Base-by-base conservation (phyloP, 2,888 invertebrate genomes). In the Rhaphigaster nebulosa region DNA sequence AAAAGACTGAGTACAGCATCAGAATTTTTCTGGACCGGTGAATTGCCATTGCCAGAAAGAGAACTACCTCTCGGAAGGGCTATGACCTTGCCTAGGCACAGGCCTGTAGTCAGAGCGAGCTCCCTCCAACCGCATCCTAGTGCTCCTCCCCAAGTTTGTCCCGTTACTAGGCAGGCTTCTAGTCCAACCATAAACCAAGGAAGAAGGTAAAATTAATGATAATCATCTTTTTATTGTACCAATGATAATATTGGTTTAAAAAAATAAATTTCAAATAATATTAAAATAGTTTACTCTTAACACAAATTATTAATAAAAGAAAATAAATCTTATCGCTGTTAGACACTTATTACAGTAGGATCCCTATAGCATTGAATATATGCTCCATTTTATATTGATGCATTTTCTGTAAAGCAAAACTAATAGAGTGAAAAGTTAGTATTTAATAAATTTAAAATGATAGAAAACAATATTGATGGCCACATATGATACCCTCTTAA, bases 21-120 rank as follows among this genome's bases (percentile, higher is more conserved):
- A 1, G 94, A 95, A 50, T 95, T 95, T 93, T 94, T 96, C 92
- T 92, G 94, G 92, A 95, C 95, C 52, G 95, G 95, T 92, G 96
- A 96, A 93, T 94, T 95, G 70, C 95, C 95, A n/a, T 93, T 95
- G 91, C 95, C 94, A 91, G 91, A 91, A 26, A 88, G 89, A 29
- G 90, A 87, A 3, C 80, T 87, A 20, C 91, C 91, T 5, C 56
- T 89, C 23, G 76, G 89, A 20, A 88, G 91, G 29, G 90, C 91
- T 23, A 90, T 91, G 10, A 91, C 91, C 3, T 91, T 92, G 45
- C 92, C 91, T 18, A 92, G 91, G 87, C 92, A 91, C 54, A 91
- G 92, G n/a, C 92, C 92, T 23, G 93, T 93, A 26, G 91, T 93
- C 0, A 92, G 94, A 88, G 93, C 94, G 6, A 93, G 93, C 41